Conservation (phyloP, 2,888 invertebrate genomes). For the Charanyca ferruginea region DNA sequence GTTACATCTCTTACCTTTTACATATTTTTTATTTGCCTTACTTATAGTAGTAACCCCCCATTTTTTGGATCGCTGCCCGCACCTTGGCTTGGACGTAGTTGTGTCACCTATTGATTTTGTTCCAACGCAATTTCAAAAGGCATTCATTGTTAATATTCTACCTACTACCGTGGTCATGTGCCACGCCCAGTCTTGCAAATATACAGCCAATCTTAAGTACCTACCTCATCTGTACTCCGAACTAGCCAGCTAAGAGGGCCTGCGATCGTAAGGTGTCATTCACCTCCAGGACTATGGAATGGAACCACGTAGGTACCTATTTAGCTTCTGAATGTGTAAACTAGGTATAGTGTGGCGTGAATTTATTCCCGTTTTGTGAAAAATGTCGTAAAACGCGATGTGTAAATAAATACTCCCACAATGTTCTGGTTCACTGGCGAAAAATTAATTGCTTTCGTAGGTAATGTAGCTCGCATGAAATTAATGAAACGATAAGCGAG, state of each 20-base stretch:
- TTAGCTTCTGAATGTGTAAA: constrained; percentile 21
- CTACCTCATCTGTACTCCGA: constrained; percentile 40
- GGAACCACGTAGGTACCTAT: constrained; percentile 44
- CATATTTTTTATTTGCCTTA: constrained; percentile 36
- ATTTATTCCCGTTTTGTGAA: constrained; percentile 1
- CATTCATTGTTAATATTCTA: constrained; percentile 36
- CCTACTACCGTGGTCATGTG: constrained; percentile 17
- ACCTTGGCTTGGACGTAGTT: constrained; percentile 36
- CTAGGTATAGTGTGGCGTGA: not conserved
- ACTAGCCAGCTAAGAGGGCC: constrained; percentile 53
- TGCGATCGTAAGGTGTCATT: constrained; percentile 62
- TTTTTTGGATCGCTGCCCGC: constrained; percentile 32
- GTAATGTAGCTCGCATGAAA: constrained; percentile 5
- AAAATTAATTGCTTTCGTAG: constrained; percentile 14
- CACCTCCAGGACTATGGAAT: constrained; percentile 59
- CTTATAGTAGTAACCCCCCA: constrained; percentile 41
- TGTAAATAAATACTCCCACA: not conserved
- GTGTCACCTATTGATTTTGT: constrained; percentile 38
- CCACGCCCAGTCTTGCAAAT: constrained; percentile 55
- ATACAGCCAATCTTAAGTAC: constrained; percentile 50
- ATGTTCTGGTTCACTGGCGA: not conserved
- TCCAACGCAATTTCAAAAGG: constrained; percentile 21
- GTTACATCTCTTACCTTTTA: constrained; percentile 61
- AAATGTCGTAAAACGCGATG: not conserved
- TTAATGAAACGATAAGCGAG: constrained; percentile 23